phyloP scores from a whole-genome alignment of 2,797 vertebrate species.

The Poeciliopsis paucimaculata region DNA sequence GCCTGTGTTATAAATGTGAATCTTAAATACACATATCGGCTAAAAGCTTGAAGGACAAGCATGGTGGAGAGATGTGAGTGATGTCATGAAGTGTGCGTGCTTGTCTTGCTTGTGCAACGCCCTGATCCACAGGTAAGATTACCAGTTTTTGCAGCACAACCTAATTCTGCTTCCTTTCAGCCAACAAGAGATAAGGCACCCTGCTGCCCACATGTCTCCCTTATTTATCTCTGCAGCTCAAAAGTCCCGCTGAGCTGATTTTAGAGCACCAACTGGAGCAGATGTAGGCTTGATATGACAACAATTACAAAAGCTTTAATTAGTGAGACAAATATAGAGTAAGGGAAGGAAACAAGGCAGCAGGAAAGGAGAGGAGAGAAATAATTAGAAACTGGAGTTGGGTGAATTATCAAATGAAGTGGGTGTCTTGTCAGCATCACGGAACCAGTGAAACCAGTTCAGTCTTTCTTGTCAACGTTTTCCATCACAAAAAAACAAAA shows the following conservation, averaged over 20 bases:
- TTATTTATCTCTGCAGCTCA: constrained; percentile 50
- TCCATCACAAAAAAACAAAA: constrained; percentile 60
- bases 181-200: constrained; percentile 63
- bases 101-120: constrained; percentile 37
- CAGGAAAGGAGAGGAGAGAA: constrained; percentile 15
- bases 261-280: not conserved
- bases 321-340: not conserved
- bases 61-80: not conserved
- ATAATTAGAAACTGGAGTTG: not conserved
- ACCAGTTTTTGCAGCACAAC: constrained; percentile 69
- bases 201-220: constrained; percentile 37
- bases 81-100: constrained; percentile 18
- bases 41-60: constrained; percentile 43
- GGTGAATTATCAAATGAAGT: constrained; percentile 19
- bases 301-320: not conserved
- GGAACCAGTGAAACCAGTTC: constrained; percentile 68
- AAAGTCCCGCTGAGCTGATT: constrained; percentile 30
- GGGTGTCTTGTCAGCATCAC: constrained; percentile 67
- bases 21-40: constrained; percentile 20
- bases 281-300: not conserved
- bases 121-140: constrained; percentile 60
- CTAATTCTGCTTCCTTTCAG: constrained; percentile 42
- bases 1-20: constrained; percentile 23
- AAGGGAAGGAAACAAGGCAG: not conserved
- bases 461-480: constrained; percentile 41